phyloP scores from a whole-genome alignment of 2,888 invertebrate species.

The Drosophila kuntzei region DNA sequence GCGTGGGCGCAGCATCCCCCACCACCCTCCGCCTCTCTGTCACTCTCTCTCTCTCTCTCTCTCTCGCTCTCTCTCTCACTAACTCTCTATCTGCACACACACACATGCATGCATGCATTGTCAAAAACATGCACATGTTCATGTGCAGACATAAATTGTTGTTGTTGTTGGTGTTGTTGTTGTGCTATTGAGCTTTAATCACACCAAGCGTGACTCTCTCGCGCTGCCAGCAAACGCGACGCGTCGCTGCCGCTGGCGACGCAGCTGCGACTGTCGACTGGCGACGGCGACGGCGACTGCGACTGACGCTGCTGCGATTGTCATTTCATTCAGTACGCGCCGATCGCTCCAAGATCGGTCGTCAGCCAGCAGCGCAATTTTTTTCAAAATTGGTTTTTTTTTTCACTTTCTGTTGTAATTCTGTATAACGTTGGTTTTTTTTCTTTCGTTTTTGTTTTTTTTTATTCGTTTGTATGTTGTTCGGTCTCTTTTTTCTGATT shows the following conservation, averaged over 20 bases:
- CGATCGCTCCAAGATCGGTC: slow-evolving; percentile 79
- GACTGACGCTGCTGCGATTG: slow-evolving; percentile 54
- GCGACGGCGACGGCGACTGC: no score
- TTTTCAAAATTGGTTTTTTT: slow-evolving; percentile 55
- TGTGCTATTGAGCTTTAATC: slow-evolving; percentile 27
- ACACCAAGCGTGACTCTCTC: slow-evolving; percentile 50
- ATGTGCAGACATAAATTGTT: slow-evolving; percentile 4
- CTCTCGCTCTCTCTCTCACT: no score
- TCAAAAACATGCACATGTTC: slow-evolving; percentile 20
- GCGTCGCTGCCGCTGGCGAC: slow-evolving; percentile 35
- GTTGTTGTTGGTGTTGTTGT: slow-evolving; percentile 10
- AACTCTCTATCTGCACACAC: no score
- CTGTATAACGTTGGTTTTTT: slow-evolving; percentile 30
- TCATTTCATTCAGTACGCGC: slow-evolving; percentile 77
- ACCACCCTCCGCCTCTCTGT: not conserved
- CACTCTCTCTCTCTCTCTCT: not conserved
- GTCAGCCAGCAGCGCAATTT: slow-evolving; percentile 75
- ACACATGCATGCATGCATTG: slow-evolving; percentile 5
- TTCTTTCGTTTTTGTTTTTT: slow-evolving; percentile 18
- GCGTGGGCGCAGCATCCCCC: slow-evolving; percentile 7
- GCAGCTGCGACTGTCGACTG: slow-evolving; percentile 35
- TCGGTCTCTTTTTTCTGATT: slow-evolving; percentile 49
- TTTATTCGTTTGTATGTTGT: slow-evolving; percentile 23
- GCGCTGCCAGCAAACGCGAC: slow-evolving; percentile 35
- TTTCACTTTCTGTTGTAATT: slow-evolving; percentile 64